These are phyloP conservation scores for Mnemiopsis leidyi DNA, from an alignment of 37 sponge, comb jelly and placozoan genomes.

Conservation along the genomic window DNA sequence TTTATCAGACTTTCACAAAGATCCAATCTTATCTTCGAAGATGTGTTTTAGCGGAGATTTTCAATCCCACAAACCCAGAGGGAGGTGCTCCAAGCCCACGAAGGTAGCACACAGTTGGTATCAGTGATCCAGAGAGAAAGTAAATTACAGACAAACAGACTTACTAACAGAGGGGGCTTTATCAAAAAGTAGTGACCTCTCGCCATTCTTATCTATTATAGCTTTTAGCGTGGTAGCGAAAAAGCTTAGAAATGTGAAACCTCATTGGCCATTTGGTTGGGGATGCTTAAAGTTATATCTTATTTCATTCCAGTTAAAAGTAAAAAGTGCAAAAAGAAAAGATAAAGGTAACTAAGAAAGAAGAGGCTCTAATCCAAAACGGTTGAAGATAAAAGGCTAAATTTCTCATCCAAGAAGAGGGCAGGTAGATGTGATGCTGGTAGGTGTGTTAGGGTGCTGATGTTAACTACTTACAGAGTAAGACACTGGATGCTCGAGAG, in stretches of 20 bases:
- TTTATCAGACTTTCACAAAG: background rate
- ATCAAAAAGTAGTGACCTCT: slow-evolving; percentile 30
- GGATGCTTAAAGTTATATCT: background rate
- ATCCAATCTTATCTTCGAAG: background rate
- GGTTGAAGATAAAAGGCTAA: background rate
- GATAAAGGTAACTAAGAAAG: background rate
- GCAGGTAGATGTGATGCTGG: background rate
- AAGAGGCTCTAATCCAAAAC: background rate
- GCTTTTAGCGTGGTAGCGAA: background rate
- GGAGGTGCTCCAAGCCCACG: background rate
- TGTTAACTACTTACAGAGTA: background rate
- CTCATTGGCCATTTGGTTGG: no score
- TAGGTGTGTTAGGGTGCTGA: background rate
- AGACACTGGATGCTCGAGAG: background rate
- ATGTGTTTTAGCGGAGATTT: background rate
- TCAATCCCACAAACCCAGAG: background rate
- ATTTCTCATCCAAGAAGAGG: background rate
- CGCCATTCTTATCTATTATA: background rate
- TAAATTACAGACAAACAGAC: slow-evolving; percentile 16
- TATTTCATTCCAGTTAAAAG: no score
- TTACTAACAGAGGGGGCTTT: slow-evolving; percentile 36
- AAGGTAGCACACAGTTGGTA: background rate
- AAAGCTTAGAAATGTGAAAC: no score
- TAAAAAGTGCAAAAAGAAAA: background rate
- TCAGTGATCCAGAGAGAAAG: background rate